Evolutionary conservation across 2,113 vertebrate genomes (phyloP), one percentile per base, ranked within the genome.

Genomic region (Gasterosteus nipponicus): DNA sequence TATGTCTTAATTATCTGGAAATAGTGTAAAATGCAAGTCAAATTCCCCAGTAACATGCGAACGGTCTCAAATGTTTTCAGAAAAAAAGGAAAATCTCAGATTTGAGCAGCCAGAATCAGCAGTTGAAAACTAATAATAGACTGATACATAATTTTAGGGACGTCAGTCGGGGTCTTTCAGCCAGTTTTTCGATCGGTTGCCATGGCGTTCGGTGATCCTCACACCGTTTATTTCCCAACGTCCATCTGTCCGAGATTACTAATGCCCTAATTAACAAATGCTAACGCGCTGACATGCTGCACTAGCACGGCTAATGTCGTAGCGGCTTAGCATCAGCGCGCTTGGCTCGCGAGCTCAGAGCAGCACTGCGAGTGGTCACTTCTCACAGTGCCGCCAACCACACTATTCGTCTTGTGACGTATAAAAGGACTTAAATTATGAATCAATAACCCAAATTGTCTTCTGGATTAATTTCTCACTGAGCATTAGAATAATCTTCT

Each of bases 401-500:
- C 46, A n/a, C n/a, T 31, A 4, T 46, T 16, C 7, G n/a, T 16
- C 33, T 26, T 61, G 29, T 66, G 54, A 15, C n/a, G 26, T 41
- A 10, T 33, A 42, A 26, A 69, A 57, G 2, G 8, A 29, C 35
- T 56, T 41, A 14, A 18, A 56, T 6, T 0, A 68, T 18, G 10
- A 35, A 46, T 22, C 6, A 46, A 35, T 71, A 46, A 35, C 26
- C 29, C 33, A 3, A 58, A 19, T 10, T 15, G 18, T 14, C 19
- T 68, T 15, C 57, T 57, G 47, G 44, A 53, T 44, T 12, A 5
- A 75, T 68, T 76, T 54, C 54, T 59, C 26, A 63, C 31, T 38
- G 31, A 61, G 6, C 68, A 16, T 63, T 44, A 33, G 31, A 31
- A 49, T 29, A 22, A 77, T 75, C 22, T 59, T 22, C 42, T 59